These are phyloP conservation scores for Peromyscus aztecus DNA, from an alignment of 2,797 vertebrate species.

Conservation along the genomic window DNA sequence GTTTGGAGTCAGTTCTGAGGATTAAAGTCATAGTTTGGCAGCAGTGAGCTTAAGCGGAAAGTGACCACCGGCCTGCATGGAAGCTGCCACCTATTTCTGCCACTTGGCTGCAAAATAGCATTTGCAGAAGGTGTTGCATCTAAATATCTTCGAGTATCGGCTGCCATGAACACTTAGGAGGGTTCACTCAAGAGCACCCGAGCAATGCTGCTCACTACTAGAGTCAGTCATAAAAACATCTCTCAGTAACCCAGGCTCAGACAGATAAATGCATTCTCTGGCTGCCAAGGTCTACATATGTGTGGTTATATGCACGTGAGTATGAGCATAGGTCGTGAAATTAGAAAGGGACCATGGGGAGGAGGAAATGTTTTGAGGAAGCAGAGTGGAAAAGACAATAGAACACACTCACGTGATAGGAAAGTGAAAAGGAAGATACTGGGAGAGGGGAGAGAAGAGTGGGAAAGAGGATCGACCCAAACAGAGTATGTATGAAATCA, in stretches of 20 bases:
- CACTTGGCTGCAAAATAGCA: not conserved
- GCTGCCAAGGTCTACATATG: not conserved
- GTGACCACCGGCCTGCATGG: not conserved
- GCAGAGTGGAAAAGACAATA: not conserved
- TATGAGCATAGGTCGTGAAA: not conserved
- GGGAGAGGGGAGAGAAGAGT: too few relatives aligned
- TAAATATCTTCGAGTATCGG: not conserved
- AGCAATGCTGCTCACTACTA: not conserved
- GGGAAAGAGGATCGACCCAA: not conserved
- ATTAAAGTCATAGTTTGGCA: not conserved
- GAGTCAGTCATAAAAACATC: not conserved
- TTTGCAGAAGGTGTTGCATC: not conserved
- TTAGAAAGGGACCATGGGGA: not conserved
- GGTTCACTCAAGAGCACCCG: not conserved
- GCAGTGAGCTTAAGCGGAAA: not conserved
- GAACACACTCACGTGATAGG: not conserved
- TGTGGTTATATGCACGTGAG: not conserved
- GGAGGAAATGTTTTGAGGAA: not conserved
- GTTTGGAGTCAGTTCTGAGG: not conserved
- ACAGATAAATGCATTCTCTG: not conserved
- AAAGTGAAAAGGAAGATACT: not conserved
- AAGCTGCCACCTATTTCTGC: slow-evolving; percentile 30
- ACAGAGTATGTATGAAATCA: not conserved
- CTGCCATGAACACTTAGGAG: not conserved
- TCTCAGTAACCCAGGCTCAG: not conserved